Conservation (phyloP, 2,888 invertebrate genomes). For the Xestoiulus laeticollis region DNA sequence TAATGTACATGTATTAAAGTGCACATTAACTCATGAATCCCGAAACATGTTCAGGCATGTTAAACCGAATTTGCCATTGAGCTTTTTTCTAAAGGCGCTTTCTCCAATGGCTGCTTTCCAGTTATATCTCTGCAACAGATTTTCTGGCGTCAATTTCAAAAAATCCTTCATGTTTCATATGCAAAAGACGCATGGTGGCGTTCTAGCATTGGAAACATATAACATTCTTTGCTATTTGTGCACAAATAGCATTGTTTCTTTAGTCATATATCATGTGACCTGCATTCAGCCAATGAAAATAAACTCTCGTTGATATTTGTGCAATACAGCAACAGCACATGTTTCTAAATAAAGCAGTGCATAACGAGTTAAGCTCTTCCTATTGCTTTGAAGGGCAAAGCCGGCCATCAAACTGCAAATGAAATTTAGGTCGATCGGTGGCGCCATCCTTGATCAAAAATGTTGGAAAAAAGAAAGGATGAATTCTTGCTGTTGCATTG, state of each 20-base stretch:
- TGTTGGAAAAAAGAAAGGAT: not conserved
- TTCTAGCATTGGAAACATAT: not conserved
- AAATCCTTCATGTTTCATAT: not conserved
- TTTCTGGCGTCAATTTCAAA: not conserved
- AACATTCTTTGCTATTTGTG: not conserved
- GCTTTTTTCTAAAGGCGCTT: not conserved
- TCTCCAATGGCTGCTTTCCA: not conserved
- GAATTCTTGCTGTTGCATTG: not conserved
- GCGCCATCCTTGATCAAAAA: conserved; percentile 36
- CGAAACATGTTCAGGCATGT: too few relatives aligned
- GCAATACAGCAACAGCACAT: not conserved
- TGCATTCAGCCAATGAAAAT: not conserved
- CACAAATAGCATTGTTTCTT: not conserved
- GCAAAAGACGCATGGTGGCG: not conserved
- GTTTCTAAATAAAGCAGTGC: not conserved
- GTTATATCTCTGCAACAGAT: not conserved
- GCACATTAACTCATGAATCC: too few relatives aligned
- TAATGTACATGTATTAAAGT: not conserved
- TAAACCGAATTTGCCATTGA: too few relatives aligned
- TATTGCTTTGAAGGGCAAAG: not conserved
- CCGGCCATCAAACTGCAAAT: not conserved
- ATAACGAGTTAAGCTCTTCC: not conserved
- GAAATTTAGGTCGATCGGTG: conserved; percentile 35
- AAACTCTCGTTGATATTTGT: not conserved
- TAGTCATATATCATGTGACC: not conserved